phyloP scores from a whole-genome alignment of 2,113 vertebrate genomes.

The Melanerpes formicivorus region DNA sequence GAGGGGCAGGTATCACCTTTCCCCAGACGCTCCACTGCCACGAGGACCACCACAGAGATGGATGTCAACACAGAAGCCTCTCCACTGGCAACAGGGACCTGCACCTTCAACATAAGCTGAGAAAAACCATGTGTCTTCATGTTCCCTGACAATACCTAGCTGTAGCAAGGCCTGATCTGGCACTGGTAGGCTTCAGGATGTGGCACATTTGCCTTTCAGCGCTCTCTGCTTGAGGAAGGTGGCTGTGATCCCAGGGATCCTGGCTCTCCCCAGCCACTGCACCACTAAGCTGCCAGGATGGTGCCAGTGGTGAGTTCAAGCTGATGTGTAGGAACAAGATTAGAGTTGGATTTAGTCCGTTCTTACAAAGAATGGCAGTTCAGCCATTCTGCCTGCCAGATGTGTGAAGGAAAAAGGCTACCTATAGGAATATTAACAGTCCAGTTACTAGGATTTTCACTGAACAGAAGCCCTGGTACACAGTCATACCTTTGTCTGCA shows the following conservation, averaged over 20 bases:
- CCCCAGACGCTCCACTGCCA: accelerated
- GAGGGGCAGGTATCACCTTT: accelerated
- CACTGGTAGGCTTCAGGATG: accelerated
- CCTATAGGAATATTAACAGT: background rate
- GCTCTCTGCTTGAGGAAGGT: accelerated
- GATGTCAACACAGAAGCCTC: accelerated
- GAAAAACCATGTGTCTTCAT: accelerated
- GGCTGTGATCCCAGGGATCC: accelerated
- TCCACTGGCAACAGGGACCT: background rate
- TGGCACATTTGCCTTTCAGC: accelerated
- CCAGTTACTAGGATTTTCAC: background rate
- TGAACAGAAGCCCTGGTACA: background rate
- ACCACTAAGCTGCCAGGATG: background rate
- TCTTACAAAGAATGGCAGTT: constrained; percentile 21
- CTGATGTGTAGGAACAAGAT: background rate
- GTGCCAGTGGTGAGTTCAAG: background rate
- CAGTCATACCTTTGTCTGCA: background rate
- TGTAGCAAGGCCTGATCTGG: accelerated
- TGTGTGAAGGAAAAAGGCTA: background rate
- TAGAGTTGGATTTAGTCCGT: constrained; percentile 41
- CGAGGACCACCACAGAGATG: accelerated
- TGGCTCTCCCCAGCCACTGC: accelerated
- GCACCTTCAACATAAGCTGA: background rate
- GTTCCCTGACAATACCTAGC: accelerated
- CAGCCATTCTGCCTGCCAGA: background rate